Evolutionary conservation across 2,888 invertebrate genomes (phyloP).

Genomic region (Dioctria linearis): DNA sequence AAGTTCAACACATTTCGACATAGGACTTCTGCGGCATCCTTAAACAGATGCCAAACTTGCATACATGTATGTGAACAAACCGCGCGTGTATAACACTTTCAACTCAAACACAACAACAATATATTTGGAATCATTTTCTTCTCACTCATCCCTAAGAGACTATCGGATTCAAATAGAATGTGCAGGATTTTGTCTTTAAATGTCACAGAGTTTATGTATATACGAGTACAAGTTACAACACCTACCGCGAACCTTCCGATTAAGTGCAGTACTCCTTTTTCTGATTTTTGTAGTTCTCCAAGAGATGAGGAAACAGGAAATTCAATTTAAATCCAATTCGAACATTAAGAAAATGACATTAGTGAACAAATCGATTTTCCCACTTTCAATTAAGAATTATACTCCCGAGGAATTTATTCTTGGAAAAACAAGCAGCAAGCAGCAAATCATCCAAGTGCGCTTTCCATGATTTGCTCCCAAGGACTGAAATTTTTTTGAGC

Average conservation of each 20-base stretch:
- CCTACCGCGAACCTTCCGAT: too few relatives aligned
- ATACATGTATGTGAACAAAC: background rate
- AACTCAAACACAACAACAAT: slow-evolving; percentile 11
- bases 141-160: slow-evolving; percentile 2
- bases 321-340: background rate
- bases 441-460: slow-evolving; percentile 1
- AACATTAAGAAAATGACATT: slow-evolving; percentile 7
- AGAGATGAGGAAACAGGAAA: background rate
- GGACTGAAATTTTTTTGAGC: slow-evolving; percentile 45
- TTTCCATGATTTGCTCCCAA: slow-evolving; percentile 47
- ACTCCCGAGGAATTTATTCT: background rate
- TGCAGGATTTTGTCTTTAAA: slow-evolving; percentile 20
- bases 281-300: too few relatives aligned
- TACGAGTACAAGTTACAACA: too few relatives aligned
- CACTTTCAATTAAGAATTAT: slow-evolving; percentile 33
- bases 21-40: background rate
- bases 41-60: background rate
- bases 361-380: slow-evolving; percentile 47
- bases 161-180: background rate
- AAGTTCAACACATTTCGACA: background rate
- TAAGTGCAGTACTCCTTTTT: too few relatives aligned
- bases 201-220: background rate
- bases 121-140: slow-evolving; percentile 8
- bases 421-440: background rate
- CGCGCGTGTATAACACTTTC: slow-evolving; percentile 21